These are phyloP conservation scores for Microctenopoma stevenorrisi DNA, from an alignment of 2,797 vertebrate species.

Conservation along the genomic window DNA sequence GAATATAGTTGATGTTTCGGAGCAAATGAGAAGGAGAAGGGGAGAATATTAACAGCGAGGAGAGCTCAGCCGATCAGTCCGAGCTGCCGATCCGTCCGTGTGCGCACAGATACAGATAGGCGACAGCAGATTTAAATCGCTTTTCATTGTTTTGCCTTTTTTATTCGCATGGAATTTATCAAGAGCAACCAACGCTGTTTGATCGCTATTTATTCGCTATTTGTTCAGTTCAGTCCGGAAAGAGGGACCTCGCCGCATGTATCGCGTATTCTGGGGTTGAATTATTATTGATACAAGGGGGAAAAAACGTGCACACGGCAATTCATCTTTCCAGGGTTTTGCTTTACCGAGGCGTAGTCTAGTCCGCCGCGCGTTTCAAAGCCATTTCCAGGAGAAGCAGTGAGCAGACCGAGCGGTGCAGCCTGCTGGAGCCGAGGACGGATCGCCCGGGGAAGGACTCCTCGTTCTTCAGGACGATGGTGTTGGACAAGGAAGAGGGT, in stretches of 20 bases:
- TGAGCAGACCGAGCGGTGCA: constrained; percentile 73
- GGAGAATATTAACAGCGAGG: constrained; percentile 75
- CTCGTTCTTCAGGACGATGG: constrained; percentile 96
- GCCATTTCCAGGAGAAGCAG: constrained; percentile 74
- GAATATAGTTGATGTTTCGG: constrained; percentile 90
- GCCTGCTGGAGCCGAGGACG: constrained; percentile 90
- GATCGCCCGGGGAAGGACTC: constrained; percentile 92
- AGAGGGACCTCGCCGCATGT: constrained; percentile 69
- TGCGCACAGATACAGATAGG: constrained; percentile 55
- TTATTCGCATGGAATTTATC: constrained; percentile 83
- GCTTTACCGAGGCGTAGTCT: constrained; percentile 81
- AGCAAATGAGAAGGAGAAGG: constrained; percentile 88
- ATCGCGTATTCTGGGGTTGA: constrained; percentile 65
- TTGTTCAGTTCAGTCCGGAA: constrained; percentile 69
- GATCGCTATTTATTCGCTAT: constrained; percentile 70
- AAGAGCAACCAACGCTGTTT: constrained; percentile 73
- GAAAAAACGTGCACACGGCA: constrained; percentile 65
- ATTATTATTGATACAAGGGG: constrained; percentile 69
- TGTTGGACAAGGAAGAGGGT: constrained; percentile 99
- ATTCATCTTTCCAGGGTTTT: constrained; percentile 75
- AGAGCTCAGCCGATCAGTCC: constrained; percentile 70
- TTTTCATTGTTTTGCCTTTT: constrained; percentile 72
- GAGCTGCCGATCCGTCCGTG: constrained; percentile 68
- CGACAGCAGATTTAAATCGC: constrained; percentile 71
- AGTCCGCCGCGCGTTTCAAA: constrained; percentile 84